These are phyloP conservation scores for rat (Rattus norvegicus) DNA, from an alignment of 2,113 vertebrate species.

Conservation along the genomic window GRCr8 NC_086032.1:78015501-78016000, in stretches of 20 bases:
- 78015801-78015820: neutral
- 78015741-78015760: neutral
- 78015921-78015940: neutral
- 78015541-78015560: neutral
- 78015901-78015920: neutral
- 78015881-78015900: neutral
- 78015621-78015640: neutral
- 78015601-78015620: neutral
- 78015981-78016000: neutral
- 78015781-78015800: no score
- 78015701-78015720: neutral
- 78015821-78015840: neutral
- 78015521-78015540: neutral
- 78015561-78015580: neutral
- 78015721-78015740: neutral
- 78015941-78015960: neutral
- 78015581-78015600: neutral
- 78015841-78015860: neutral
- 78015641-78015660: neutral
- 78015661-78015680: neutral
- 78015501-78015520: neutral
- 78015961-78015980: neutral
- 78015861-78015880: neutral
- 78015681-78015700: neutral
- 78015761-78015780: neutral